Evolutionary conservation across 2,113 vertebrate genomes (phyloP).

Genomic region (Coregonus clupeaformis): DNA sequence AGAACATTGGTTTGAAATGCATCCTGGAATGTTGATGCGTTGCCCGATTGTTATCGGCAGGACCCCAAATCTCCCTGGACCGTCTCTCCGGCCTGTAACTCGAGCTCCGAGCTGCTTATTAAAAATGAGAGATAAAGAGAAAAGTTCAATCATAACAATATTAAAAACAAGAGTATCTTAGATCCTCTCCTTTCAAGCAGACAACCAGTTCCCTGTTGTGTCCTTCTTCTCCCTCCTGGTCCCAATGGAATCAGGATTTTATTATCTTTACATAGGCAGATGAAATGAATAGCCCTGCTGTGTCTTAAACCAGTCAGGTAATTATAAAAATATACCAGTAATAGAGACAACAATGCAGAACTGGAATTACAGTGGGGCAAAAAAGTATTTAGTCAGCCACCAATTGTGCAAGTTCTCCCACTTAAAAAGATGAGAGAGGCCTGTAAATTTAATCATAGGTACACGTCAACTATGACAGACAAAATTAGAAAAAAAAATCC

Average conservation of each 20-base stretch:
- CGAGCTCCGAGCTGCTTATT: constrained; percentile 37
- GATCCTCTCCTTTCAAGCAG: constrained; percentile 20
- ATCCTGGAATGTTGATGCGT: constrained; percentile 25
- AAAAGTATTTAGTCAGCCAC: too few relatives aligned
- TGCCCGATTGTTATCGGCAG: constrained; percentile 37
- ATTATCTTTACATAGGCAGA: background rate
- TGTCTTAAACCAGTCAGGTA: background rate
- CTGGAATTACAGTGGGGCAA: too few relatives aligned
- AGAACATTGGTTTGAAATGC: constrained; percentile 3
- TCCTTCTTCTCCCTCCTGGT: background rate
- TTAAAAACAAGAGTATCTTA: constrained; percentile 11
- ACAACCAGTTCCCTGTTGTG: constrained; percentile 15
- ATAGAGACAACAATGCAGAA: background rate
- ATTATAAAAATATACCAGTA: constrained; percentile 7
- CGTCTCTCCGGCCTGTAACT: constrained; percentile 35
- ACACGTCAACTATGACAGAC: too few relatives aligned
- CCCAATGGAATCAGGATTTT: background rate
- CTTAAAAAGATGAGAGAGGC: too few relatives aligned
- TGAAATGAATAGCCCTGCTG: background rate
- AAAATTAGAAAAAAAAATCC: too few relatives aligned
- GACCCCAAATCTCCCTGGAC: constrained; percentile 18
- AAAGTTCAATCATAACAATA: constrained; percentile 32
- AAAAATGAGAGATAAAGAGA: constrained; percentile 41
- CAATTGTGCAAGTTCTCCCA: too few relatives aligned
- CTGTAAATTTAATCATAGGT: too few relatives aligned